These are phyloP conservation scores for Arge pagana DNA, from an alignment of 2,888 invertebrate genomes.

Conservation along the genomic window DNA sequence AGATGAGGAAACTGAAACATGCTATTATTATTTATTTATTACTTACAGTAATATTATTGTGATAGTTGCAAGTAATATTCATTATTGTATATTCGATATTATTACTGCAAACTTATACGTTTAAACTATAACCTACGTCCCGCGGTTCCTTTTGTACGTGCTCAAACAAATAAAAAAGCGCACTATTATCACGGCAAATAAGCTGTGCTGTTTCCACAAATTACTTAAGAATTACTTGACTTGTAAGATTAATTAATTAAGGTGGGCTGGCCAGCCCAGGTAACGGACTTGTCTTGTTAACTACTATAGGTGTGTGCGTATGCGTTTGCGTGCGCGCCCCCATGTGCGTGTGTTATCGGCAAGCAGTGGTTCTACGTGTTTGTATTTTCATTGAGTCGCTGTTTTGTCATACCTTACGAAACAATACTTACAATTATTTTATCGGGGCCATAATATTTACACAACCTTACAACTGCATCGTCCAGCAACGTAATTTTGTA, in stretches of 20 bases:
- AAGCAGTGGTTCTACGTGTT: constrained; percentile 18
- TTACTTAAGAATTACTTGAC: constrained; percentile 46
- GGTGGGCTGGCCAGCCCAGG: constrained; percentile 38
- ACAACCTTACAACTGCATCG: too few species aligned
- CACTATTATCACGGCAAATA: constrained; percentile 8
- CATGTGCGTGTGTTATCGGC: constrained; percentile 16
- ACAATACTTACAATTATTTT: constrained; percentile 1
- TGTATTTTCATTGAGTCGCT: not conserved
- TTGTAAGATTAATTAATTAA: constrained; percentile 46
- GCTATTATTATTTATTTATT: constrained; percentile 15
- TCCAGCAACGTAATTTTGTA: too few species aligned
- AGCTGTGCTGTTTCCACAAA: constrained; percentile 19
- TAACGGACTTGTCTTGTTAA: constrained; percentile 54
- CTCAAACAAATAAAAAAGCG: not conserved
- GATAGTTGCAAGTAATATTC: constrained; percentile 19
- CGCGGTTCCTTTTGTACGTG: constrained; percentile 17
- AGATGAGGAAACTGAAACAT: too few species aligned
- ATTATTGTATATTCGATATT: constrained; percentile 19
- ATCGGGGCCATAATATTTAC: not conserved
- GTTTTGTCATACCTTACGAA: not conserved
- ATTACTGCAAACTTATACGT: constrained; percentile 24
- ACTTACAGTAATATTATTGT: constrained; percentile 19
- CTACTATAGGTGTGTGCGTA: constrained; percentile 51
- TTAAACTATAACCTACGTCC: constrained; percentile 12
- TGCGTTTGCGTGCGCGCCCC: too few species aligned